These are phyloP conservation scores for Lampris incognitus DNA, from an alignment of 2,113 vertebrate genomes.

Conservation along the genomic window DNA sequence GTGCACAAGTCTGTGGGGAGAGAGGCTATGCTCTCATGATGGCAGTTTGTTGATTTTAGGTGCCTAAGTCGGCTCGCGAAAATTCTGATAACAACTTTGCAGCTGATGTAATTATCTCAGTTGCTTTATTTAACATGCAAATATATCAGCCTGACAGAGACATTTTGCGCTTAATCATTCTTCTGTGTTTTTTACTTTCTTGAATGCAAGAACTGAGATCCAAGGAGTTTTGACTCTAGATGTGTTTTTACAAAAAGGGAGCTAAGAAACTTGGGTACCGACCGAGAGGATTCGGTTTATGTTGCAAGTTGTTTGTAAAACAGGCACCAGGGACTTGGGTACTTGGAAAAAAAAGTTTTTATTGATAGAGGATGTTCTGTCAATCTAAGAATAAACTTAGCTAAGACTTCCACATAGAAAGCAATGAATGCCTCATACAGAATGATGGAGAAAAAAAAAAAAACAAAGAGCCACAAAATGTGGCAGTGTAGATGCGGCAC, in stretches of 20 bases:
- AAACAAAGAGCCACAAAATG: slow-evolving; percentile 28
- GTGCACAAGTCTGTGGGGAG: too few species aligned
- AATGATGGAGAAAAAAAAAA: slow-evolving; percentile 11
- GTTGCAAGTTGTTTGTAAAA: not conserved
- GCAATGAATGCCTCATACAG: slow-evolving; percentile 36
- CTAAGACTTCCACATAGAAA: slow-evolving; percentile 41
- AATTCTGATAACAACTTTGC: too few species aligned
- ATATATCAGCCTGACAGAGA: too few species aligned
- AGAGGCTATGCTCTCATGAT: too few species aligned
- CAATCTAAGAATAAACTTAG: slow-evolving; percentile 43
- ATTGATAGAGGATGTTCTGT: slow-evolving; percentile 63
- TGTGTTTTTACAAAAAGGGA: not conserved
- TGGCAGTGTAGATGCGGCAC: slow-evolving; percentile 16
- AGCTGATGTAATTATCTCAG: too few species aligned
- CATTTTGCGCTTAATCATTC: too few species aligned
- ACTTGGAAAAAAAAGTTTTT: slow-evolving; percentile 52
- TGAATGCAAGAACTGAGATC: too few species aligned
- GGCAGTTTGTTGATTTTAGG: too few species aligned
- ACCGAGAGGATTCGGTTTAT: too few species aligned
- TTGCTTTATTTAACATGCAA: too few species aligned
- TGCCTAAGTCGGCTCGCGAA: too few species aligned
- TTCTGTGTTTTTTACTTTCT: not conserved
- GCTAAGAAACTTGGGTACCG: not conserved
- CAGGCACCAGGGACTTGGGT: slow-evolving; percentile 1
- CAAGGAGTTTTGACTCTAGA: too few species aligned